Base-by-base conservation (phyloP, 1,140 invertebrate species). In the Drosophila kanapiae region DNA sequence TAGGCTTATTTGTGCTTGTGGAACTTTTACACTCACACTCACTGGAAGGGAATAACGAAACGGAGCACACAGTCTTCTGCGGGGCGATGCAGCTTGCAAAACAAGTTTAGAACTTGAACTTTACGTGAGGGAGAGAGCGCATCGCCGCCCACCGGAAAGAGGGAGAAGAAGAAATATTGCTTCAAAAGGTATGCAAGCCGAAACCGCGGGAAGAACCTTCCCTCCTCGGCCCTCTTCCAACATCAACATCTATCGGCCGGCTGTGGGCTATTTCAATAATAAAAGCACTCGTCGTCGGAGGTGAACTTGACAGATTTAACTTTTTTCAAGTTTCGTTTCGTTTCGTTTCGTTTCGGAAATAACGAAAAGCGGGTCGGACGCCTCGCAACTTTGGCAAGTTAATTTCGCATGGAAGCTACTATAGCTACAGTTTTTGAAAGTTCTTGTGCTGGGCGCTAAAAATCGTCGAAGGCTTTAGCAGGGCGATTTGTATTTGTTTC, bases 381-480 rank as follows among this genome's bases (percentile, higher is more conserved):
- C 47, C 64, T 58, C 75, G 79, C 84, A 86, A 86, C 84, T 86
- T 87, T 87, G 83, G 76, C 83, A 87, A 83, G 83, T 87, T 87
- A 87, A 90, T 84, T 88, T 87, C 63, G 78, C 82, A 91, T 90
- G 85, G 85, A 90, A 90, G 85, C 85, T 90, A 90, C 82, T 91
- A 83, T 75, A 86, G 85, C 85, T 91, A 90, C 86, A 88, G 87
- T 81, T 90, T 83, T 91, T 91, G 83, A 91, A 91, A 91, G 87
- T 91, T 91, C 86, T 91, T 91, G 79, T 91, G 74, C 85, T 91
- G 85, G 90, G 90, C 81, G 90, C 90, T 82, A 84, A 91, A 91
- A 91, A 91, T 90, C 88, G 74, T 67, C 82, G 81, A 90, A 90
- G 81, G 90, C 90, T 91, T 91, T 91, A 91, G 90, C 78, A 91